Evolutionary conservation across 2,888 invertebrate species (phyloP).

Genomic region (Danaus chrysippus): DNA sequence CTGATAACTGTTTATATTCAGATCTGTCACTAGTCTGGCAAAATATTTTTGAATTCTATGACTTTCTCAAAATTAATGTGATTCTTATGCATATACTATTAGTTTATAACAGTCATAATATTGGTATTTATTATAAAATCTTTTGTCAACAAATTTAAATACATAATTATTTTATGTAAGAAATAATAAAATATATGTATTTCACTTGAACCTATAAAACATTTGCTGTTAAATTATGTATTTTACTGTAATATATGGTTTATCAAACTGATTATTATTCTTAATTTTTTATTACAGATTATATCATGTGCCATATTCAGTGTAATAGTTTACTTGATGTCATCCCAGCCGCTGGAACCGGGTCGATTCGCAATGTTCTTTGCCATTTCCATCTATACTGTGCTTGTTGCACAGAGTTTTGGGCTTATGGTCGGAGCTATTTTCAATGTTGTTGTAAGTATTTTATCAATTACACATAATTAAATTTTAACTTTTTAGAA

Average conservation of each 20-base stretch:
- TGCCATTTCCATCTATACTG: slow-evolving; percentile 87
- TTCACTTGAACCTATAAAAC: too few relatives aligned
- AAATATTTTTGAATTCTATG: too few relatives aligned
- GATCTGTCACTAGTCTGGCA: too few relatives aligned
- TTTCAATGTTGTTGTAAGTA: slow-evolving; percentile 89
- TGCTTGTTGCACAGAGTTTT: slow-evolving; percentile 94
- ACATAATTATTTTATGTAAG: too few relatives aligned
- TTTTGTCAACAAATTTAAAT: too few relatives aligned
- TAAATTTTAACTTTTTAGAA: background rate
- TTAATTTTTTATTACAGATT: slow-evolving; percentile 63
- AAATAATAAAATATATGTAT: too few relatives aligned
- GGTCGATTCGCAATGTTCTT: slow-evolving; percentile 92
- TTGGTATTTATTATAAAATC: too few relatives aligned
- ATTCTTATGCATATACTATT: too few relatives aligned
- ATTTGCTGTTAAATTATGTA: too few relatives aligned
- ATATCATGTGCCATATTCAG: slow-evolving; percentile 85
- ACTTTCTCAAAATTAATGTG: too few relatives aligned
- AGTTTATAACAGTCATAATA: too few relatives aligned
- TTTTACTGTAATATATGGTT: background rate
- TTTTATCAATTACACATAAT: too few relatives aligned
- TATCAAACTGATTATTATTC: background rate
- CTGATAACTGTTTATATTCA: background rate
- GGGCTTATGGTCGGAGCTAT: slow-evolving; percentile 95
- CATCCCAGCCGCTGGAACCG: slow-evolving; percentile 90
- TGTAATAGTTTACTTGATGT: slow-evolving; percentile 91